Base-by-base conservation (phyloP, 2,888 invertebrate genomes). In the Drosophila anomalata region DNA sequence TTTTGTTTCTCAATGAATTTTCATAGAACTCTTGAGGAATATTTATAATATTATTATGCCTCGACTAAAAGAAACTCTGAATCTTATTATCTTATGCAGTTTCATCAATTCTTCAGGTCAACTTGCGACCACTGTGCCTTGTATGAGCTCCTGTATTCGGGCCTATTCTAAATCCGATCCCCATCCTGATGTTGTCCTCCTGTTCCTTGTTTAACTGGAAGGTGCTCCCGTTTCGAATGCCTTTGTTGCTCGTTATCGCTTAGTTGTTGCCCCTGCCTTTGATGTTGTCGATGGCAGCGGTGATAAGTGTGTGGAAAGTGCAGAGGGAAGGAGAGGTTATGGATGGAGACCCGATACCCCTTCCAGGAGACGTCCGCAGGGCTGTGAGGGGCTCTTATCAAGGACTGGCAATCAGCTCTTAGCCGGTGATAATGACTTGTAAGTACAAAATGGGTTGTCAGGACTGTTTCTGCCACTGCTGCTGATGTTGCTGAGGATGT, bases 381-480 rank as follows among this genome's bases (percentile, higher is more conserved):
- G 36, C 48, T 47, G 50, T 47, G 24, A 42, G 33, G 31, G 47
- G 74, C 61, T 73, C 78, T 89, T 87, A 79, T 81, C 82, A 78
- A 63, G 51, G 51, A 59, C 54, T 57, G 66, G 71, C 79, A 77
- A 89, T 87, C 90, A 76, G 72, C 54, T 53, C 73, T 70, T 52
- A 72, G 72, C 79, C 82, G 87, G 89, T 89, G 90, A 90, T 90
- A 90, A 89, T 90, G 90, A 88, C 83, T 87, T 90, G 90, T 90
- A 87, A 83, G 83, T 87, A 90, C 89, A 90, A 90, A 90, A 90
- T 90, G 88, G 85, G 79, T 87, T 90, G 89, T 89, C 90, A 89
- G 80, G 66, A 79, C 76, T 75, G 69, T 71, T 79, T 74, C 60
- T 73, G 62, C 54, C 62, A 56, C 12, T 41, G 46, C n/a, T 41